A percentile compares a stretch with the other conserved stretches of the same genome.
Conservation (phyloP, 2,888 invertebrate species). For the Cotesia congregata region DNA sequence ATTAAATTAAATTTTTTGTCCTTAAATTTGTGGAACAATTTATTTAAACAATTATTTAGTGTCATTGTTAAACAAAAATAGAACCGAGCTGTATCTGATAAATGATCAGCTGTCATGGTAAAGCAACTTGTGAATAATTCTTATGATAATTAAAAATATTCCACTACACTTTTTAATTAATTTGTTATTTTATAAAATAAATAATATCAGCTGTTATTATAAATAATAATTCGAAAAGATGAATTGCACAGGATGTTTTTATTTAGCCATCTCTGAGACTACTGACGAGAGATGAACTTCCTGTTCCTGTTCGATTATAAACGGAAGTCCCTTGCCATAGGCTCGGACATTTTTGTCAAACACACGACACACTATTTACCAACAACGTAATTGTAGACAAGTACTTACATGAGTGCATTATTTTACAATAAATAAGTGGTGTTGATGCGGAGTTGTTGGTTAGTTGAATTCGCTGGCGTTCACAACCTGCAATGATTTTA, state of each 20-base stretch:
- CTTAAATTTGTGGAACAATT: background rate
- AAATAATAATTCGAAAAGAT: conserved; percentile 57
- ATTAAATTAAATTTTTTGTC: background rate
- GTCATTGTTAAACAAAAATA: background rate
- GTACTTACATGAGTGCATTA: conserved; percentile 64
- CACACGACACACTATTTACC: conserved; percentile 48
- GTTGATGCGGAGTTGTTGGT: conserved; percentile 53
- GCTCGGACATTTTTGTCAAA: conserved; percentile 59
- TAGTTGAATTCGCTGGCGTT: conserved; percentile 49
- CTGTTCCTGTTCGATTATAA: conserved; percentile 68
- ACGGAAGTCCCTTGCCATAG: conserved; percentile 69
- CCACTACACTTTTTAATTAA: background rate
- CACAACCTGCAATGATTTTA: conserved; percentile 56
- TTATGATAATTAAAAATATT: too few species aligned
- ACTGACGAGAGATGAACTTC: conserved; percentile 62
- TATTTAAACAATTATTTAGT: background rate
- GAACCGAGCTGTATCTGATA: background rate
- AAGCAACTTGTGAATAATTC: too few species aligned
- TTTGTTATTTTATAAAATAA: background rate
- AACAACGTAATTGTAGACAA: conserved; percentile 3
- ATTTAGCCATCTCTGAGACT: conserved; percentile 60
- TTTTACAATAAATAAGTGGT: conserved; percentile 50
- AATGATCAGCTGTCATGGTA: background rate
- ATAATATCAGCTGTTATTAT: conserved; percentile 12
- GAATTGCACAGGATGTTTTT: conserved; percentile 67